Evolutionary conservation across 1,140 invertebrate genomes (phyloP), one percentile per base, ranked within the genome.

Genomic region (Heliothis subflexa): DNA sequence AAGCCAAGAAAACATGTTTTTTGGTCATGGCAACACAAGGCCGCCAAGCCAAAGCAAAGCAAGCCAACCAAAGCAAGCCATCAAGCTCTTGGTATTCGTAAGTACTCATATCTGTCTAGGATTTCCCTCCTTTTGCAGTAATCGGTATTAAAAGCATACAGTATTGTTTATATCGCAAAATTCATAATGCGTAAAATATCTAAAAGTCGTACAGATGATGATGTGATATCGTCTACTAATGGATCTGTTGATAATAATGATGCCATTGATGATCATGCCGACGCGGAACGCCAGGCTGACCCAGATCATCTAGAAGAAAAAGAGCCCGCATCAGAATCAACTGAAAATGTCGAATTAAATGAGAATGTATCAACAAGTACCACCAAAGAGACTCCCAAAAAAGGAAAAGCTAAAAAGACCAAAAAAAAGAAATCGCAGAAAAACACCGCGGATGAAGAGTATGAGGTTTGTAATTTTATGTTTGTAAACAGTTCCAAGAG

Each of bases 211-310:
- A 81, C 86, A 70, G 91, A 93, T 72, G 93, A 94, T 75, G 93
- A 94, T 86, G 88, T 93, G 61, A 86, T 93, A 78, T 94, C 93
- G 33, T 94, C 93, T 2, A 93, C 93, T 7, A 93, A 93, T 82
- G 93, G 91, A 72, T 93, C 93, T 21, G 66, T 92, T 25, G 79
- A 73, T 61, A 90, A 91, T 77, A 91, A 91, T 47, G 92, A 90
- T 74, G 80, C 81, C 28, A 40, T 40, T 40, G 90, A 91, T 40
- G 90, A 88, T 66, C 84, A 85, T 50, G 76, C 85, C 70, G 85
- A 89, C 77, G 81, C 82, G 28, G 86, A 87, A 57, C 81, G 85
- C 74, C 50, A 78, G 40, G 78, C 59, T 76, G 59, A 76, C 59
- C 61, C 61, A 25, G 61, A 66, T 68, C 47, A 76, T 47, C 61